phyloP scores from a whole-genome alignment of 1,140 invertebrate species.

The Palaemon carinicauda region DNA sequence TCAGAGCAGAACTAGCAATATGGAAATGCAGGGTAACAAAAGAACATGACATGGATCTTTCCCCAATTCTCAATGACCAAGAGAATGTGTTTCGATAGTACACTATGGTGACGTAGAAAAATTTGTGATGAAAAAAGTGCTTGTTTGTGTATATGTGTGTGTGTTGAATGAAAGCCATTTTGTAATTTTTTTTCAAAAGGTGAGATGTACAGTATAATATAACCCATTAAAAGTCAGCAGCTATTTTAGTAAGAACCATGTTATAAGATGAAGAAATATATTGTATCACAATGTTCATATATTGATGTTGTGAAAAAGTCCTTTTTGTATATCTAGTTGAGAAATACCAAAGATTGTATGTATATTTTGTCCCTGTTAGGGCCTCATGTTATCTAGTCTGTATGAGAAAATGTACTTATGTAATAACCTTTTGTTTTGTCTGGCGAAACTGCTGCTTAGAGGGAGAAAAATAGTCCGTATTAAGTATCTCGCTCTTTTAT shows the following conservation, averaged over 20 bases:
- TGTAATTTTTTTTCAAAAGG: slow-evolving; percentile 47
- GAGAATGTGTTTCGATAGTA: slow-evolving; percentile 15
- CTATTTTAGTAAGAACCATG: slow-evolving; percentile 53
- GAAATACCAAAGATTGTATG: slow-evolving; percentile 57
- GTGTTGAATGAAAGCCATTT: slow-evolving; percentile 16
- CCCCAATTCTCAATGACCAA: slow-evolving; percentile 8
- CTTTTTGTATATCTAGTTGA: slow-evolving; percentile 58
- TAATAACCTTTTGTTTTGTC: slow-evolving; percentile 20
- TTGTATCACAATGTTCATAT: slow-evolving; percentile 52
- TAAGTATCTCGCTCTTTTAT: neutral
- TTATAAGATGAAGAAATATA: slow-evolving; percentile 51
- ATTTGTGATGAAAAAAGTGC: slow-evolving; percentile 3
- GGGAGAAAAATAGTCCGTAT: neutral
- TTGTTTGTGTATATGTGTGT: slow-evolving; percentile 24
- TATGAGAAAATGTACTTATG: slow-evolving; percentile 53
- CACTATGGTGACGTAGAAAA: slow-evolving; percentile 3
- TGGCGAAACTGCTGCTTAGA: neutral
- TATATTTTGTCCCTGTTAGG: slow-evolving; percentile 55
- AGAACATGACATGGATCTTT: slow-evolving; percentile 27
- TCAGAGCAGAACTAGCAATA: slow-evolving; percentile 31
- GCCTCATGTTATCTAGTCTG: slow-evolving; percentile 55
- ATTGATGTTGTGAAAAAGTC: slow-evolving; percentile 55
- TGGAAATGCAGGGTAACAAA: slow-evolving; percentile 52
- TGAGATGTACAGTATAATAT: slow-evolving; percentile 47
- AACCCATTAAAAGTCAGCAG: slow-evolving; percentile 39